Conservation (phyloP, 64 coral and sea anemone species). For the Cladopsammia gracilis region DNA sequence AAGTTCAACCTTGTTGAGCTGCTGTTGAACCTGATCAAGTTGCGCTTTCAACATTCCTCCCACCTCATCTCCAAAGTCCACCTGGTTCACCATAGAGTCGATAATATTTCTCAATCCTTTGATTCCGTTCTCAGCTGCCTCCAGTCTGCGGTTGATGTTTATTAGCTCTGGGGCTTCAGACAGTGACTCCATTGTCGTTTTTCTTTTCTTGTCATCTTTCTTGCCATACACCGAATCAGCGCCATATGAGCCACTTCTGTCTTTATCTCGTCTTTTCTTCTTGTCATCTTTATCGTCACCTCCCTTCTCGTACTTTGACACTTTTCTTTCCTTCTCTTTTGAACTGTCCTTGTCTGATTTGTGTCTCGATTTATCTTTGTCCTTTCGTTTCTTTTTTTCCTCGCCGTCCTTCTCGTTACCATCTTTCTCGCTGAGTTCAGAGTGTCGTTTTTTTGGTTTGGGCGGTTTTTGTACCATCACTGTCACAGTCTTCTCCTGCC, state of each 20-base stretch:
- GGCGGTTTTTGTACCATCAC: constrained; percentile 75
- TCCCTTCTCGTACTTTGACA: constrained; percentile 69
- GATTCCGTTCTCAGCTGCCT: constrained; percentile 85
- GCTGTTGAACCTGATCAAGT: constrained; percentile 79
- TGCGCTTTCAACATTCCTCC: constrained; percentile 88
- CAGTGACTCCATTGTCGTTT: constrained; percentile 51
- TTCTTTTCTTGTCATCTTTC: constrained; percentile 84
- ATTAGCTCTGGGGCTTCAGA: constrained; percentile 80
- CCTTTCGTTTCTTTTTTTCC: constrained; percentile 67
- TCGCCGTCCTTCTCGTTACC: constrained; percentile 64
- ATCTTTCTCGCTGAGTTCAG: constrained; percentile 66
- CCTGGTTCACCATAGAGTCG: constrained; percentile 95
- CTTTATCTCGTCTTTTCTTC: constrained; percentile 69
- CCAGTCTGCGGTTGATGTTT: constrained; percentile 77
- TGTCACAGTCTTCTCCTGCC: constrained; percentile 86
- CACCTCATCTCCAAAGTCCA: constrained; percentile 93
- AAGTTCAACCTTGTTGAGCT: constrained; percentile 80
- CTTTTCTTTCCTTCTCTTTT: constrained; percentile 66
- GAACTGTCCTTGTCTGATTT: constrained; percentile 57
- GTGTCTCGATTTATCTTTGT: constrained; percentile 66
- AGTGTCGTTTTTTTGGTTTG: constrained; percentile 11
- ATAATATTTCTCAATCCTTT: constrained; percentile 90
- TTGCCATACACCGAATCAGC: constrained; percentile 42
- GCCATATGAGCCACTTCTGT: constrained; percentile 29
- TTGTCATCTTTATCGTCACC: constrained; percentile 73